Evolutionary conservation across 2,888 invertebrate species (phyloP), one percentile per base, ranked within the genome.

Genomic region (Mythimna vitellina): DNA sequence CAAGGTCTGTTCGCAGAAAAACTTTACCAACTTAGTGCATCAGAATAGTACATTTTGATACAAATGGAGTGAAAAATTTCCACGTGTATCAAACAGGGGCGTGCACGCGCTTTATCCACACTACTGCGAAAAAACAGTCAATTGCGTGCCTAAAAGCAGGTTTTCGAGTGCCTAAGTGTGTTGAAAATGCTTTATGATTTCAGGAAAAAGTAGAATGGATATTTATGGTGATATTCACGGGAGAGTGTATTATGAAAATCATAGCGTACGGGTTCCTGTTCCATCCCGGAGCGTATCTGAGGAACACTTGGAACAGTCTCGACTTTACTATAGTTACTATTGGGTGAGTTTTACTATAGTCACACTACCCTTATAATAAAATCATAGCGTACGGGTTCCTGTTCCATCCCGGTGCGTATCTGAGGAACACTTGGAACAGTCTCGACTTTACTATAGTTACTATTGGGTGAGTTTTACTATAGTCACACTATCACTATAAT

Each of bases 161-260:
- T 29, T 29, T 29, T 29, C 3, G 29, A 29, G 29, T 29, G n/a
- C n/a, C n/a, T n/a, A 29, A 29, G 2, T 29, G 29, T 29, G 29
- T 29, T 29, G 0, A 38, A 38, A 32, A 17, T 25, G 12, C 29
- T 7, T n/a, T 53, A 29, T 42, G 14, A 22, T 97, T 97, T 46
- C 97, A 99, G 99, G 99, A 99, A 97, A 98, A 98, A 97, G 98
- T 99, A 90, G 99, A 99, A 97, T 98, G 98, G 97, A 97, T 99
- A 92, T 99, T 99, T 97, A 98, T 99, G 97, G 99, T 99, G 86
- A 99, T 99, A 96, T 99, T 99, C 97, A 99, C 99, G 64, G 97
- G 98, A 85, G 99, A 99, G 96, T 99, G 99, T 95, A 97, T 99
- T 88, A 99, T 99, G 98, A 99, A 99, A 97, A 99, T 99, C 88